Percentiles rank a stretch among this genome's conserved stretches.
Conservation (phyloP, 30 jellyfish, hydroid and myxozoan genomes). For the Kudoa iwatai region DNA sequence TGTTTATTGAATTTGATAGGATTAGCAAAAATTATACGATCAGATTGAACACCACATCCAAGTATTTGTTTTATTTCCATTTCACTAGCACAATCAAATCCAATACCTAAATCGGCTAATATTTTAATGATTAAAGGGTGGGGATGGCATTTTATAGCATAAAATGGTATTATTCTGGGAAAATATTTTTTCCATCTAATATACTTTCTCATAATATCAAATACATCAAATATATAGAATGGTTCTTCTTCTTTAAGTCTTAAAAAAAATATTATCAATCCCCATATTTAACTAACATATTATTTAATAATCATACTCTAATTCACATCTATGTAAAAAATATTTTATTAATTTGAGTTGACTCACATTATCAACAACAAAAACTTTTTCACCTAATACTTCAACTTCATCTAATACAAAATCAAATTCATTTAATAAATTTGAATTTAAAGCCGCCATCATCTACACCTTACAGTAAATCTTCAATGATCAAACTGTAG, state of each 20-base stretch:
- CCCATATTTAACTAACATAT: too few relatives aligned
- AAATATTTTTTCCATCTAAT: slow-evolving; percentile 9
- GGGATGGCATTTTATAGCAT: slow-evolving; percentile 73
- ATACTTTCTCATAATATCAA: slow-evolving; percentile 13
- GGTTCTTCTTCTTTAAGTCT: slow-evolving; percentile 33
- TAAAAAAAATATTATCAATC: too few relatives aligned
- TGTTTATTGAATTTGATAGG: slow-evolving; percentile 57
- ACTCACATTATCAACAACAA: too few relatives aligned
- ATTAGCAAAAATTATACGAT: slow-evolving; percentile 67
- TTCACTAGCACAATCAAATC: slow-evolving; percentile 86
- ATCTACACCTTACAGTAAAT: too few relatives aligned
- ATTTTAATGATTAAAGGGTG: slow-evolving; percentile 24
- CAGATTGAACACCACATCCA: slow-evolving; percentile 40
- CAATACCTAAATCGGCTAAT: slow-evolving; percentile 16
- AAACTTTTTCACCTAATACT: too few relatives aligned
- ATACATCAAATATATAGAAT: slow-evolving; percentile 23
- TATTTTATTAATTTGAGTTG: too few relatives aligned
- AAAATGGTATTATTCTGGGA: slow-evolving; percentile 47
- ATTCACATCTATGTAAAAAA: too few relatives aligned
- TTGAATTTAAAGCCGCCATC: too few relatives aligned
- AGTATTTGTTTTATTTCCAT: slow-evolving; percentile 20
- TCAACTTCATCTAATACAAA: too few relatives aligned
- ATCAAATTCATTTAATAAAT: too few relatives aligned
- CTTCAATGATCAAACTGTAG: too few relatives aligned
- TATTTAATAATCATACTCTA: too few relatives aligned